A percentile compares a stretch with the other conserved stretches of the same genome.
phyloP scores from a whole-genome alignment of 1,140 invertebrate genomes.

The Sipha flava region DNA sequence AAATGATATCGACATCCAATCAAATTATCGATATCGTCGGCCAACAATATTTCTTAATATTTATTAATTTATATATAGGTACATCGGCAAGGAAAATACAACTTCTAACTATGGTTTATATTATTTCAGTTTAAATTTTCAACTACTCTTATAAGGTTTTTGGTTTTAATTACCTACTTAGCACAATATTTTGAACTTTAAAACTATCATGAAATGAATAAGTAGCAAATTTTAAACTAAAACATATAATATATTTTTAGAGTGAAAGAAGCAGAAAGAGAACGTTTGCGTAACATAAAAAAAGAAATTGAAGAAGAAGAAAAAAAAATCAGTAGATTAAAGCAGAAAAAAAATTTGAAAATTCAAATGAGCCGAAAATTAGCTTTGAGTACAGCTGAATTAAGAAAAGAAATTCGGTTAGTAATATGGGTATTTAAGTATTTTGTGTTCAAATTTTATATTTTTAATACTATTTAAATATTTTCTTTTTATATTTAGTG shows the following conservation, averaged over 20 bases:
- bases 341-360: constrained; percentile 39
- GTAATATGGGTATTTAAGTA: not conserved
- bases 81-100: too few species aligned
- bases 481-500: not conserved
- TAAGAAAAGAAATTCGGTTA: constrained; percentile 42
- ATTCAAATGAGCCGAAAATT: constrained; percentile 39
- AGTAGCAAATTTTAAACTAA: not conserved
- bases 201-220: not conserved
- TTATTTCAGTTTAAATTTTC: too few species aligned
- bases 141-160: too few species aligned
- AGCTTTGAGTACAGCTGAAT: constrained; percentile 41
- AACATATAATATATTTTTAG: constrained; percentile 34
- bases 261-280: constrained; percentile 37
- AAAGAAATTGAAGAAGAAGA: constrained; percentile 40
- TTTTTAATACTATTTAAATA: too few species aligned
- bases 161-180: too few species aligned
- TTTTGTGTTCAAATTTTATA: not conserved
- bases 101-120: too few species aligned
- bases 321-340: constrained; percentile 39
- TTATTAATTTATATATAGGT: too few species aligned
- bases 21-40: too few species aligned
- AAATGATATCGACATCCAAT: too few species aligned
- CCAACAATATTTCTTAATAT: too few species aligned
- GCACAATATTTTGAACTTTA: too few species aligned
- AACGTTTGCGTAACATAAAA: constrained; percentile 35